Percentiles rank a stretch among this genome's conserved stretches.
Conservation (phyloP, 1,140 invertebrate species). For the Dinothrombium tinctorium region DNA sequence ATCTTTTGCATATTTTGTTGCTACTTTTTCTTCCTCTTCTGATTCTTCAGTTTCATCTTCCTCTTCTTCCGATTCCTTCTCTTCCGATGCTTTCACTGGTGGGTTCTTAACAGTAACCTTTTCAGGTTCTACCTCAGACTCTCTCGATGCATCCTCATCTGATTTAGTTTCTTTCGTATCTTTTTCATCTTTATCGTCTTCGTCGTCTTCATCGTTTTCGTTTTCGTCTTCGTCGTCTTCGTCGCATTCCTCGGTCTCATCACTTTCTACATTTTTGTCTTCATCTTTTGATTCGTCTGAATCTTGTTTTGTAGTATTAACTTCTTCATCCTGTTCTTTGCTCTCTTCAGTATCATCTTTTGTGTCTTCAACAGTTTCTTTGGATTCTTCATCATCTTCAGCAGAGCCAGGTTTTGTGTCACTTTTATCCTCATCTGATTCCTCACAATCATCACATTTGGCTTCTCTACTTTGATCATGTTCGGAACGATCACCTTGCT, state of each 20-base stretch:
- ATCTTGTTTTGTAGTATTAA: not conserved
- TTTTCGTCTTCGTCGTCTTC: constrained; percentile 11
- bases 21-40: constrained; percentile 7
- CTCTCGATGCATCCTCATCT: constrained; percentile 4
- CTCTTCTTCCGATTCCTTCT: constrained; percentile 6
- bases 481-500: constrained; percentile 3
- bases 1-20: constrained; percentile 4
- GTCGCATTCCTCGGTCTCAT: constrained; percentile 6
- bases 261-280: constrained; percentile 5
- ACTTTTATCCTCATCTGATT: constrained; percentile 2
- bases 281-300: constrained; percentile 2
- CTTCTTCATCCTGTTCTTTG: not conserved
- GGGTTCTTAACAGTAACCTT: no score
- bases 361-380: constrained; percentile 9
- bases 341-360: constrained; percentile 2
- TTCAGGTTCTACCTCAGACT: constrained; percentile 10
- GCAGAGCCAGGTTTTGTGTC: not conserved
- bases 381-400: constrained; percentile 9
- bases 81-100: constrained; percentile 11
- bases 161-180: constrained; percentile 2
- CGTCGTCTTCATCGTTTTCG: constrained; percentile 8
- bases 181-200: constrained; percentile 5
- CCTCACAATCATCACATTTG: not conserved
- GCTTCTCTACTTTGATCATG: not conserved
- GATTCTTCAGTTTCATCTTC: constrained; percentile 7